Conservation (phyloP, 2,113 vertebrate genomes). For the Apodemus speciosus region DNA sequence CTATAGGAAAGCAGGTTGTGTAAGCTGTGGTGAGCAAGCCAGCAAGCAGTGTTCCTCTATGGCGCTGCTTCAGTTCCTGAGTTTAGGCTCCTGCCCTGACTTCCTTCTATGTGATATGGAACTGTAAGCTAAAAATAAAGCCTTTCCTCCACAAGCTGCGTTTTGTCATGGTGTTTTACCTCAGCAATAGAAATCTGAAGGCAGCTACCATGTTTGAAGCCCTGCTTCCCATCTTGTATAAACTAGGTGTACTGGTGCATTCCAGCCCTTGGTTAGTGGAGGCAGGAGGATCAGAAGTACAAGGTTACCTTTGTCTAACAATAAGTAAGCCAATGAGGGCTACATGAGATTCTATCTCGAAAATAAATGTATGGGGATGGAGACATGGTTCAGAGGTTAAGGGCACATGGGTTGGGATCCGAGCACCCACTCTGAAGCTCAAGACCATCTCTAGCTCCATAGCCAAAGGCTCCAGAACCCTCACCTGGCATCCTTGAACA, state of each 20-base stretch:
- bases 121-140: background rate
- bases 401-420: background rate
- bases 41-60: background rate
- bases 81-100: background rate
- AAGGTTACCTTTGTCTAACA: background rate
- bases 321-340: background rate
- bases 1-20: background rate
- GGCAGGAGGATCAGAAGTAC: background rate
- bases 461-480: too few species aligned
- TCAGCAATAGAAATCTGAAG: background rate
- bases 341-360: background rate
- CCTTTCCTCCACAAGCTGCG: background rate
- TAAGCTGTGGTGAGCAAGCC: background rate
- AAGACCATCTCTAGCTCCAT: too few species aligned
- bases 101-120: background rate
- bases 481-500: background rate
- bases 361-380: background rate
- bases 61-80: background rate
- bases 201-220: background rate
- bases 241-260: too few species aligned
- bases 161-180: background rate
- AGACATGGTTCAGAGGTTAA: background rate
- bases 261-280: background rate
- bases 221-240: background rate
- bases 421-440: background rate